phyloP scores from a whole-genome alignment of 2,113 vertebrate species.

The Pholis gunnellus region DNA sequence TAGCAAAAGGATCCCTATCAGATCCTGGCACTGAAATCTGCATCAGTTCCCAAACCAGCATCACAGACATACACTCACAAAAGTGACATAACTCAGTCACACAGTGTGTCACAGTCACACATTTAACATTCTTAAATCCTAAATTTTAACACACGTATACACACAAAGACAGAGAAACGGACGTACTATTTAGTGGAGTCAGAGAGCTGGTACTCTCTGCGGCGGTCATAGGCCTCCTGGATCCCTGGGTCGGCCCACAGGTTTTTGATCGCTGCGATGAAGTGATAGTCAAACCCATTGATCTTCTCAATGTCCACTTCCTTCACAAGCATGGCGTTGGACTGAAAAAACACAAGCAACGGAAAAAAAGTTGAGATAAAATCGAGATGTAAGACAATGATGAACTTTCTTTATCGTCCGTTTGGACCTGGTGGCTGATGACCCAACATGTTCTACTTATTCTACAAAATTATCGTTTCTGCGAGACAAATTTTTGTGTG shows the following conservation, averaged over 20 bases:
- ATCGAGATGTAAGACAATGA: not conserved
- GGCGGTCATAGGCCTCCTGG: slow-evolving; percentile 88
- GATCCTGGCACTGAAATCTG: not conserved
- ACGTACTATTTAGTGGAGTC: slow-evolving; percentile 93
- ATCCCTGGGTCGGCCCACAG: slow-evolving; percentile 90
- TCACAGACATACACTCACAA: not conserved
- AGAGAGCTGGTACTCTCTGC: slow-evolving; percentile 91
- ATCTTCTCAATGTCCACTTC: slow-evolving; percentile 91
- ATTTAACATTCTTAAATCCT: slow-evolving; percentile 6
- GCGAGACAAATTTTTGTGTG: not conserved
- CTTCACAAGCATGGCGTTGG: slow-evolving; percentile 87
- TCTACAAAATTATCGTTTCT: slow-evolving; percentile 25
- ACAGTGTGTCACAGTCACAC: slow-evolving; percentile 17
- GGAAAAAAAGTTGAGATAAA: not conserved
- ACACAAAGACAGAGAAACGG: not conserved
- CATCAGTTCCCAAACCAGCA: slow-evolving; percentile 16
- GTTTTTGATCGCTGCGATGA: slow-evolving; percentile 81
- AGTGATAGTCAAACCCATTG: slow-evolving; percentile 78
- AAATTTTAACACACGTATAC: not conserved
- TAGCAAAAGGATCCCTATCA: not conserved
- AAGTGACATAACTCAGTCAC: not conserved
- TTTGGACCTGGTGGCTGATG: slow-evolving; percentile 15
- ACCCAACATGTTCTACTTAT: slow-evolving; percentile 38
- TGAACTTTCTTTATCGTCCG: not conserved
- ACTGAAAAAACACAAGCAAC: slow-evolving; percentile 70